Evolutionary conservation across 2,888 invertebrate genomes (phyloP).

Genomic region (Pollenia amentaria): DNA sequence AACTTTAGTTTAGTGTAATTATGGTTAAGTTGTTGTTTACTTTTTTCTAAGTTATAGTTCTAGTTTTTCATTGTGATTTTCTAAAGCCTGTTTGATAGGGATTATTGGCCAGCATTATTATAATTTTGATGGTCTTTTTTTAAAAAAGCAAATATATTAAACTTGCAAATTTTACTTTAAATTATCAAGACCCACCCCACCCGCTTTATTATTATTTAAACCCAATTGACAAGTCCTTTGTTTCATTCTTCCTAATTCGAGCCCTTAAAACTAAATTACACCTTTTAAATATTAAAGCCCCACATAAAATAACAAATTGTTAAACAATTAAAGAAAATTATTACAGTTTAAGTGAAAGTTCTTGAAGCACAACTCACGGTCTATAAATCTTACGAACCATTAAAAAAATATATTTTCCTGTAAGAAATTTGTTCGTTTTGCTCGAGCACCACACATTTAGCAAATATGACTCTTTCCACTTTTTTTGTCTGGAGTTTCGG

Average conservation of each 20-base stretch:
- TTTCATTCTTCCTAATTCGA: neutral
- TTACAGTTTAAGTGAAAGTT: slow-evolving; percentile 25
- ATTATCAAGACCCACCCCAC: too few relatives aligned
- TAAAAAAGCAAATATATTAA: too few relatives aligned
- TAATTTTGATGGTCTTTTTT: too few relatives aligned
- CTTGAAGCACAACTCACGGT: neutral
- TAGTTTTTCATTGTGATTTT: too few relatives aligned
- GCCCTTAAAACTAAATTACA: neutral
- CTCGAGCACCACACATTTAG: neutral
- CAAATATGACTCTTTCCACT: neutral
- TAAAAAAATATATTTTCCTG: neutral
- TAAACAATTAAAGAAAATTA: slow-evolving; percentile 40
- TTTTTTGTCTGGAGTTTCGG: neutral
- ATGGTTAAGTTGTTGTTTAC: too few relatives aligned
- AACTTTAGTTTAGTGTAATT: too few relatives aligned
- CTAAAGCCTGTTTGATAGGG: too few relatives aligned
- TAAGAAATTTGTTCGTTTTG: neutral
- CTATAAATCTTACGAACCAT: slow-evolving; percentile 11
- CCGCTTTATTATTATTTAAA: too few relatives aligned
- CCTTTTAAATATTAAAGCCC: slow-evolving; percentile 8
- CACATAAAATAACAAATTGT: slow-evolving; percentile 15
- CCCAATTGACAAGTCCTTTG: neutral
- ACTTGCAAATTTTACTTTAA: too few relatives aligned
- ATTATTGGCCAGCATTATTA: too few relatives aligned
- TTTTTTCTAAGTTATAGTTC: too few relatives aligned